phyloP scores from a whole-genome alignment of 1,140 invertebrate genomes.

The Meloidogyne floridensis region DNA sequence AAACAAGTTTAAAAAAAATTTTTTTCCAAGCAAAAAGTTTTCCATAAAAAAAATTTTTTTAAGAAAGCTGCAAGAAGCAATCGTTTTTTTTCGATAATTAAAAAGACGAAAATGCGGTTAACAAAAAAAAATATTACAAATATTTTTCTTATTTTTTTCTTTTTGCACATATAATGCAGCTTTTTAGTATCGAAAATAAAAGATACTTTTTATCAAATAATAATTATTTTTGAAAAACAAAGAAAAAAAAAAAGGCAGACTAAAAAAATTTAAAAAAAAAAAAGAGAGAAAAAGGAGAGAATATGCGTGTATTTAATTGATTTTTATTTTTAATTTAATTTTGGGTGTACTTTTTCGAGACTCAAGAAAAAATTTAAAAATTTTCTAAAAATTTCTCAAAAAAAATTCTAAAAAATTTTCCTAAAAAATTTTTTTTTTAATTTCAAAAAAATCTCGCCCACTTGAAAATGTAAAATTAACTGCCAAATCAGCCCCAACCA shows the following conservation, averaged over 20 bases:
- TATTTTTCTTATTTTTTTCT: too few species aligned
- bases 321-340: not conserved
- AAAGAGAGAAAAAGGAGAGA: not conserved
- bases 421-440: not conserved
- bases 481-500: slow-evolving; percentile 98
- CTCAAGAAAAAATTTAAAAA: not conserved
- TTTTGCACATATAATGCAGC: too few species aligned
- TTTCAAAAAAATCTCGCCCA: slow-evolving; percentile 68
- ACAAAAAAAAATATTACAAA: too few species aligned
- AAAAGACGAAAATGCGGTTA: too few species aligned
- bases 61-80: too few species aligned
- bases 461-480: slow-evolving; percentile 99
- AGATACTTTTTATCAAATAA: too few species aligned
- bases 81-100: too few species aligned
- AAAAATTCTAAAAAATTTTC: not conserved
- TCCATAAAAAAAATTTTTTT: too few species aligned
- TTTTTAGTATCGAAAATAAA: too few species aligned
- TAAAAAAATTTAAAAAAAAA: not conserved
- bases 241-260: not conserved
- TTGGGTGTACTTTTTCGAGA: not conserved
- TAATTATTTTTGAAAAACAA: not conserved
- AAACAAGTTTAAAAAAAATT: too few species aligned
- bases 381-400: not conserved
- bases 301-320: slow-evolving; percentile 9
- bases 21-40: too few species aligned